Base-by-base conservation (phyloP, 2,888 invertebrate genomes). In the Phanerotoma sp. region DNA sequence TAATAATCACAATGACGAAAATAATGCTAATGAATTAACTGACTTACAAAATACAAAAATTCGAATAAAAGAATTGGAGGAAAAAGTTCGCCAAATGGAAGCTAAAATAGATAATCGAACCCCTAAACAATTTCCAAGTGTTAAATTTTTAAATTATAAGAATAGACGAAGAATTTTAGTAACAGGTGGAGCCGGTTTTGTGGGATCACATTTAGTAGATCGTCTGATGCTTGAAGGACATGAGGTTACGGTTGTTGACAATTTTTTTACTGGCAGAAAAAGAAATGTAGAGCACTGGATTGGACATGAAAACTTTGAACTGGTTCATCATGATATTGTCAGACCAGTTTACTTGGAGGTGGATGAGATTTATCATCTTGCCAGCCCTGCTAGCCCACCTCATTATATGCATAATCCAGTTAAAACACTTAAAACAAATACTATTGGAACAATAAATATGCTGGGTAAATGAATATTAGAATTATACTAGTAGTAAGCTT, bases 381-480 rank as follows among this genome's bases (percentile, higher is more conserved):
- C 99, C 15, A 97, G 97, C 74, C 99, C 99, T 9, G 99, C 99
- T 2, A 96, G 96, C 65, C 99, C 99, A 18, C 97, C 96, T 0
- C 98, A 99, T 80, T 99, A 99, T 75, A 99, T 99, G 99, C 90
- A 92, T 74, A 99, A 99, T 82, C 98, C 99, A 25, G 97, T 99
- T 3, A 99, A 99, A 80, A 99, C 99, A 13, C 93, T 99, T 63
- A 99, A 99, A 79, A 98, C 98, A 0, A 99, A 99, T 78, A 96
- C 98, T 1, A 83, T 99, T 73, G 99, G 93, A 49, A 95, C 95
- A 22, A 94, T 95, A 57, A 95, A 95, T 79, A 90, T 95, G 82
- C 80, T 95, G 68, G 94, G 93, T 88, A 77, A 66, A 78, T n/a
- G n/a, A n/a, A 35, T 16, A 16, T 35, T 35, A 35, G 35, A 35